Evolutionary conservation across 2,113 vertebrate species (phyloP).

Genomic region (Leptobrachium ailaonicum): DNA sequence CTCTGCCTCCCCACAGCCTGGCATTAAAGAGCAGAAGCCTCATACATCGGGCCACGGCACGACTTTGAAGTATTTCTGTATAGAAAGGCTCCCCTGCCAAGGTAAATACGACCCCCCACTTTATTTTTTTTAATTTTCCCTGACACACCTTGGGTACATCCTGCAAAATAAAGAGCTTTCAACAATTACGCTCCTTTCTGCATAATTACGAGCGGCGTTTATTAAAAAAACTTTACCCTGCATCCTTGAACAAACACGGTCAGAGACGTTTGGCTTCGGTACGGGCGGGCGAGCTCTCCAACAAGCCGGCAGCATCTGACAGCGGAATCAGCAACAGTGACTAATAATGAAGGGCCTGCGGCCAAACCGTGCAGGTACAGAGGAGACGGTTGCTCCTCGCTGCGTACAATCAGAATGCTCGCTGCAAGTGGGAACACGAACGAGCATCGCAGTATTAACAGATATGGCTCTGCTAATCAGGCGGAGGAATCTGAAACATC

Average conservation of each 20-base stretch:
- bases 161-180: slow-evolving; percentile 52
- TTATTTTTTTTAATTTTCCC: slow-evolving; percentile 47
- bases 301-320: slow-evolving; percentile 9
- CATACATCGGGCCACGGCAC: slow-evolving; percentile 49
- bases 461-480: slow-evolving; percentile 26
- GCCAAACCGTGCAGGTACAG: background rate
- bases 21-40: slow-evolving; percentile 7
- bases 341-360: background rate
- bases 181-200: slow-evolving; percentile 52
- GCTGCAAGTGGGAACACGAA: slow-evolving; percentile 55
- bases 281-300: slow-evolving; percentile 1
- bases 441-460: slow-evolving; percentile 31
- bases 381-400: background rate
- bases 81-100: slow-evolving; percentile 67
- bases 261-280: slow-evolving; percentile 40
- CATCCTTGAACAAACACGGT: slow-evolving; percentile 44
- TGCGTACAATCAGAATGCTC: background rate
- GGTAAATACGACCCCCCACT: slow-evolving; percentile 66
- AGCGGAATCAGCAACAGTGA: slow-evolving; percentile 12
- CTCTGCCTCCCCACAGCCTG: background rate
- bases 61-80: slow-evolving; percentile 80
- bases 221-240: slow-evolving; percentile 44
- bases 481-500: no score
- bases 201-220: slow-evolving; percentile 46
- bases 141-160: slow-evolving; percentile 29